A percentile compares a stretch with the other conserved stretches of the same genome.
Conservation (phyloP, 2,888 invertebrate genomes). For the Herminia tarsipennalis region DNA sequence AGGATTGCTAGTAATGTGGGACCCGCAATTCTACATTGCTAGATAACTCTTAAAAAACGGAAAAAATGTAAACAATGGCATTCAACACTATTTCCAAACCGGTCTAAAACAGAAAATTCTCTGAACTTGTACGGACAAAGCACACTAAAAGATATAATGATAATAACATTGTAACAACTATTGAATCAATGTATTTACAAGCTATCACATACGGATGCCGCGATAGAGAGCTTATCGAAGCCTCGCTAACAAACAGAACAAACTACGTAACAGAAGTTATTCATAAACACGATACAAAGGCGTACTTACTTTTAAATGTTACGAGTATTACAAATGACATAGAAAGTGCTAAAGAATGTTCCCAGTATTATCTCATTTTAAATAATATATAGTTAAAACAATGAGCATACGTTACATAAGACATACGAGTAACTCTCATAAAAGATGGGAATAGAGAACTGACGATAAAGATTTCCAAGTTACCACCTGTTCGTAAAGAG, state of each 20-base stretch:
- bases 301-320: neutral
- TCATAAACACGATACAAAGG: slow-evolving; percentile 2
- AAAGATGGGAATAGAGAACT: slow-evolving; percentile 56
- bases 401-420: slow-evolving; percentile 61
- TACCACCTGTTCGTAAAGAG: slow-evolving; percentile 12
- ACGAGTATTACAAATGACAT: slow-evolving; percentile 20
- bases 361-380: slow-evolving; percentile 76
- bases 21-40: no score
- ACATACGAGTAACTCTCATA: slow-evolving; percentile 48
- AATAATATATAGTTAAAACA: slow-evolving; percentile 68
- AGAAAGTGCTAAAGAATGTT: slow-evolving; percentile 73
- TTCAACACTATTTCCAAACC: neutral
- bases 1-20: no score
- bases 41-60: no score
- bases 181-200: slow-evolving; percentile 16
- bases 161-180: neutral
- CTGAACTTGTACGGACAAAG: no score
- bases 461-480: slow-evolving; percentile 25
- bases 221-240: slow-evolving; percentile 17
- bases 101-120: no score
- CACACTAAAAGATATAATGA: neutral
- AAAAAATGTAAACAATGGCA: no score
- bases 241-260: neutral
- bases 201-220: slow-evolving; percentile 30
- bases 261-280: neutral